Conservation (phyloP, 2,888 invertebrate species). For the Neocrepidodera transversa region DNA sequence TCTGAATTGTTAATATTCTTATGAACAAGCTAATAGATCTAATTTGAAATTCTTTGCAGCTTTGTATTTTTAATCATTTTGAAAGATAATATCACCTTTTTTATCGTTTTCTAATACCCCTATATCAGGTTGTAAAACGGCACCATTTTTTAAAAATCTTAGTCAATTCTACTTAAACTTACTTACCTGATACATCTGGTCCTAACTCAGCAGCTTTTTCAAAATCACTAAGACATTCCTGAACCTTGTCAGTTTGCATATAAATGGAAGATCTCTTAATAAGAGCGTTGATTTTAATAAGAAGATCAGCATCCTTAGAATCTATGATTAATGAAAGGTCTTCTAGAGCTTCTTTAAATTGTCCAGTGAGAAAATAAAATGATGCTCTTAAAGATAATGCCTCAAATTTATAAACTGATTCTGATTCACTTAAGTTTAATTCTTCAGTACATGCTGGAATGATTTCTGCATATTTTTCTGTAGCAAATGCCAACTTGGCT, state of each 20-base stretch:
- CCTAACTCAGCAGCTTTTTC: slow-evolving; percentile 77
- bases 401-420: slow-evolving; percentile 71
- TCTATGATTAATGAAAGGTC: slow-evolving; percentile 77
- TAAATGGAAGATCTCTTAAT: slow-evolving; percentile 87
- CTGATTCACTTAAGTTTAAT: slow-evolving; percentile 68
- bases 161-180: no score
- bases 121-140: no score
- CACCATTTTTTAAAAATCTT: no score
- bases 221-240: slow-evolving; percentile 81
- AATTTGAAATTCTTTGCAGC: no score
- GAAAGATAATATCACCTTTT: slow-evolving; percentile 4
- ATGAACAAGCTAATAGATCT: no score
- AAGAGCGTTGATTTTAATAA: slow-evolving; percentile 81
- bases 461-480: slow-evolving; percentile 78
- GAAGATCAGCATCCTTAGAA: slow-evolving; percentile 67
- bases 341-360: slow-evolving; percentile 73
- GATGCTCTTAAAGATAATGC: slow-evolving; percentile 84
- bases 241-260: slow-evolving; percentile 79
- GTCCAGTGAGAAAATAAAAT: slow-evolving; percentile 80
- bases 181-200: slow-evolving; percentile 67
- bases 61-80: no score
- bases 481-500: slow-evolving; percentile 74
- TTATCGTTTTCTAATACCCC: no score
- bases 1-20: no score
- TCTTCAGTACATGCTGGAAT: slow-evolving; percentile 83